Base-by-base conservation (phyloP, 2,113 vertebrate genomes). In the Notarius lentiginosus region DNA sequence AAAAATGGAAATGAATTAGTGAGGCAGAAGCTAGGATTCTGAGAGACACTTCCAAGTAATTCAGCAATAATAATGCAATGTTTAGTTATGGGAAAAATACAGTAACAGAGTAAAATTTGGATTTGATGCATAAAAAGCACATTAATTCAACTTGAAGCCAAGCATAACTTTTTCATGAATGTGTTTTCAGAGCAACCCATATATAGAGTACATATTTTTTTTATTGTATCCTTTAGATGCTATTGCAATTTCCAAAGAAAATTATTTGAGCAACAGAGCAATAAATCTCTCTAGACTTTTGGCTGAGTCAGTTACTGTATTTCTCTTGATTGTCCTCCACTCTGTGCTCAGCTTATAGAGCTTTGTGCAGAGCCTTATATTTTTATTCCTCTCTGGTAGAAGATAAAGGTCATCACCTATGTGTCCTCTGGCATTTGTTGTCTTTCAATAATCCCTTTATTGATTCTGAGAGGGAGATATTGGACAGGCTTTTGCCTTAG, bases 381-480 rank as follows among this genome's bases (percentile, higher is more conserved):
- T 91, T 90, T 91, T 90, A 83, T 79, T 85, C 60, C 88, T 90
- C 87, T 90, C 89, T 89, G 68, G 88, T 89, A 90, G 89, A 89
- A 93, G 89, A 88, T 89, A 82, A 85, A 90, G 90, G 91, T 91
- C 91, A 66, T 82, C 87, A 89, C 89, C 75, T 73, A 80, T 81
- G 22, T 84, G 41, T 73, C 49, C 66, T 66, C 88, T 91, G 88
- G 73, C 89, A 89, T 83, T 10, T 83, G 89, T 91, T 91, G 85
- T 91, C 75, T 91, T 85, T 86, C 88, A 90, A 85, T 82, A 89
- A 89, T n/a, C 79, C 86, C 87, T 91, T 91, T 91, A 91, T 85
- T 83, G 73, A 89, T 70, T 81, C 84, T 82, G 84, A 88, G 65
- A 89, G 80, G 56, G 47, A 86, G 81, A 87, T 75, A 82, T 87